Percentiles rank a stretch among this genome's conserved stretches.
These are phyloP conservation scores for Clupea harengus DNA, from an alignment of 2,113 vertebrate species.

Conservation along the genomic window DNA sequence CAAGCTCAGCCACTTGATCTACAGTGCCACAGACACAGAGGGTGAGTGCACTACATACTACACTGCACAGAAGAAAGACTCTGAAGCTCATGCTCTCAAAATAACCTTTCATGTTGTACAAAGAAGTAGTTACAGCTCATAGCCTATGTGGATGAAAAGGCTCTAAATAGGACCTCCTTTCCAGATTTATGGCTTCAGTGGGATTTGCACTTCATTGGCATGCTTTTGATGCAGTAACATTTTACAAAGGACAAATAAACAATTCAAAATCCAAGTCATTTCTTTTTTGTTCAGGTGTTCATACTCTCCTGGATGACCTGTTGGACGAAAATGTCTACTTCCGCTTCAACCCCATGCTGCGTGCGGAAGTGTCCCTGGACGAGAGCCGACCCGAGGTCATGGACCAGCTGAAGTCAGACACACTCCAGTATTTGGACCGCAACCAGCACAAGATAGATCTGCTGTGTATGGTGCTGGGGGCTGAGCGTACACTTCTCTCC, in stretches of 20 bases:
- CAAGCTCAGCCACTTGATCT: conserved; percentile 72
- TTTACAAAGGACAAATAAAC: too few species aligned
- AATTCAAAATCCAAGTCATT: background rate
- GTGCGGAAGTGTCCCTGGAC: conserved; percentile 66
- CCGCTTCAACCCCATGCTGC: conserved; percentile 75
- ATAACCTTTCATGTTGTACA: too few species aligned
- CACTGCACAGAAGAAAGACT: background rate
- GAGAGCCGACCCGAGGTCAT: conserved; percentile 64
- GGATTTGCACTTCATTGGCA: too few species aligned
- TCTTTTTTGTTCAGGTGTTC: conserved; percentile 53
- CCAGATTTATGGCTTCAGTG: too few species aligned
- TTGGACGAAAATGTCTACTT: conserved; percentile 70
- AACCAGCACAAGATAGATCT: conserved; percentile 66
- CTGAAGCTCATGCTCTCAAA: too few species aligned
- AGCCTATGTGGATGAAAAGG: too few species aligned
- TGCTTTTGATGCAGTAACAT: too few species aligned
- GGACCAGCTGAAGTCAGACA: conserved; percentile 65
- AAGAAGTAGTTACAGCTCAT: too few species aligned
- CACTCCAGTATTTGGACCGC: conserved; percentile 67
- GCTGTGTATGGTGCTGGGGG: conserved; percentile 63
- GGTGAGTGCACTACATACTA: conserved; percentile 44
- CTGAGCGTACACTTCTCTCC: conserved; percentile 57
- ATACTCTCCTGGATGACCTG: conserved; percentile 71
- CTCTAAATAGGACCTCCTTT: too few species aligned
- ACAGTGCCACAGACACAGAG: conserved; percentile 75